Evolutionary conservation across 2,888 invertebrate genomes (phyloP).

Genomic region (Tenthredo scrophulariae): DNA sequence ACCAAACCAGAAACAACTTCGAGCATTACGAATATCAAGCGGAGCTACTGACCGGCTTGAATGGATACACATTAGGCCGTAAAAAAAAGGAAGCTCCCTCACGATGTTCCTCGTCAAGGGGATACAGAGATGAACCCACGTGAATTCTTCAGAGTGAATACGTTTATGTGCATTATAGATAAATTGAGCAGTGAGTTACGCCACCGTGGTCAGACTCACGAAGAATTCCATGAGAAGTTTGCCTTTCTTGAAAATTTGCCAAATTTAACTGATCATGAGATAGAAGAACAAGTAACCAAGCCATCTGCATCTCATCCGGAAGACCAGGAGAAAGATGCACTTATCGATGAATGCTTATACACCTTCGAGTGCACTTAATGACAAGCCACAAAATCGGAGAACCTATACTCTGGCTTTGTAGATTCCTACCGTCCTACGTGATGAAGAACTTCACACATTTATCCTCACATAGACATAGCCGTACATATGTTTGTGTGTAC

Average conservation of each 20-base stretch:
- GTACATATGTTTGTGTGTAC: conserved; percentile 48
- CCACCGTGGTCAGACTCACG: neutral
- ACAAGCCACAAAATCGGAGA: neutral
- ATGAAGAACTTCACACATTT: conserved; percentile 43
- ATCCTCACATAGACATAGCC: conserved; percentile 54
- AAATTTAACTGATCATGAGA: neutral
- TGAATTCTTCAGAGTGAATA: conserved; percentile 16
- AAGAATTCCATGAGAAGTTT: conserved; percentile 30
- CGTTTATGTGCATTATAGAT: conserved; percentile 28
- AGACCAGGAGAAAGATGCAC: conserved; percentile 49
- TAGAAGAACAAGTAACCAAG: neutral
- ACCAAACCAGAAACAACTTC: conserved; percentile 39
- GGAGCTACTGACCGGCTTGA: neutral
- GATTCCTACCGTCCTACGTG: conserved; percentile 6
- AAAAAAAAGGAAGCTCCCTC: neutral
- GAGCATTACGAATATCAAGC: conserved; percentile 43
- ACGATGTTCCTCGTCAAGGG: neutral
- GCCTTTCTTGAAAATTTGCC: conserved; percentile 23
- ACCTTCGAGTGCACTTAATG: conserved; percentile 37
- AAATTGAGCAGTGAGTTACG: conserved; percentile 1
- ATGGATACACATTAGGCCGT: neutral
- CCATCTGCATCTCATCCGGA: neutral
- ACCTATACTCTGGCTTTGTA: neutral
- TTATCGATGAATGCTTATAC: conserved; percentile 35
- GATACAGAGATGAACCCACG: conserved; percentile 1